Evolutionary conservation across 2,113 vertebrate species (phyloP), one percentile per base, ranked within the genome.

Genomic region (Epinephelus lanceolatus): DNA sequence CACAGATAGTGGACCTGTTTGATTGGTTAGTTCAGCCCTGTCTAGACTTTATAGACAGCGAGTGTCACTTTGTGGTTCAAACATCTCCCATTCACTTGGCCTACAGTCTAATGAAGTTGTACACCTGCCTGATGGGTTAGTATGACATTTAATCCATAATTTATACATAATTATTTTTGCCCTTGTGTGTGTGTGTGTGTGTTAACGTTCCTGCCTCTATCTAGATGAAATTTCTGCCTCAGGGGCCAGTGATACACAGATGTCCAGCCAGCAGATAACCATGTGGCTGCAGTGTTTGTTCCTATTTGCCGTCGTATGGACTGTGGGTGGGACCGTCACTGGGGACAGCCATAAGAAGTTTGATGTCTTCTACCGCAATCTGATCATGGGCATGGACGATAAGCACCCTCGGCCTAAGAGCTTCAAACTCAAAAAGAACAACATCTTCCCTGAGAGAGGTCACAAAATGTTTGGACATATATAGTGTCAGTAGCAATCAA

Each of bases 261-360:
- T 96, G 93, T 94, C 97, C 61, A 96, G 91, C 80, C 96, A 97
- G 80, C 96, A 98, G 49, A 94, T 97, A 73, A 95, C 91, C 71
- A 91, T 95, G 30, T 98, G 97, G 98, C 96, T 99, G 18, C 97
- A 98, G 86, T 94, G 95, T 4, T 92, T 98, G 1, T 98, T 98
- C 83, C 93, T 99, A 27, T 98, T 99, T 40, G 93, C 97, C 9
- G 83, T 96, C 76, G 97, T 99, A 23, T 99, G 98, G 98, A 96
- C 96, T 0, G 66, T 98, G 66, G 97, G 96, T 0, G 96, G 96
- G 75, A 96, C 96, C 71, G 95, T 99, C 23, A 95, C 96, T 1
- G 93, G 94, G 5, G 95, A 96, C 23, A 95, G 97, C 91, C 96
- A 96, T 55, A 97, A 95, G 78, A 98, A 96, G 90, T 99, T 99